These are phyloP conservation scores for Eupithecia dodoneata DNA, from an alignment of 2,888 invertebrate genomes.

Conservation along the genomic window DNA sequence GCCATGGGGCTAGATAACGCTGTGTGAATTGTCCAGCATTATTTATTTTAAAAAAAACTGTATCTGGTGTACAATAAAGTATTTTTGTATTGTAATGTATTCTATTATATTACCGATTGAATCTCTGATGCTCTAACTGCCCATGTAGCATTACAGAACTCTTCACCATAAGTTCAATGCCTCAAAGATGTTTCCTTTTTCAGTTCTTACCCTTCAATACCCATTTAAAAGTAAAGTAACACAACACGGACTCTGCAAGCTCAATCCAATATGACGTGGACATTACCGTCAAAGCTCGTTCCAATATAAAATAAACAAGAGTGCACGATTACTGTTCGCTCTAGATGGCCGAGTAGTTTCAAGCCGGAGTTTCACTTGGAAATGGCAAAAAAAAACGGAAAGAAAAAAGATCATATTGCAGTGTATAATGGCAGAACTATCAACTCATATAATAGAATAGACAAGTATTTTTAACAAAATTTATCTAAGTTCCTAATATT, in stretches of 20 bases:
- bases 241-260: neutral
- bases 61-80: too few species aligned
- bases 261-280: constrained; percentile 44
- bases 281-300: constrained; percentile 44
- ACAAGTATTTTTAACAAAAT: too few species aligned
- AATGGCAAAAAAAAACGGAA: neutral
- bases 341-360: neutral
- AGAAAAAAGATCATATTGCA: neutral
- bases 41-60: too few species aligned
- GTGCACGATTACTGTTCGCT: constrained; percentile 47
- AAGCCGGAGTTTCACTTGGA: neutral
- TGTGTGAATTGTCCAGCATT: too few species aligned
- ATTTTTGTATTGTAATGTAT: too few species aligned
- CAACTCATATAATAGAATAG: neutral
- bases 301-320: constrained; percentile 53
- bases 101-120: too few species aligned
- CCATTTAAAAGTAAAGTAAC: constrained; percentile 6
- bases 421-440: neutral
- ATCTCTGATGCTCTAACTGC: too few species aligned
- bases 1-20: too few species aligned
- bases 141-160: too few species aligned
- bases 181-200: neutral
- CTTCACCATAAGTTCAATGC: neutral
- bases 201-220: neutral
- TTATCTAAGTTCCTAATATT: neutral